Conservation (phyloP, 2,888 invertebrate species). For the Callosobruchus maculatus region DNA sequence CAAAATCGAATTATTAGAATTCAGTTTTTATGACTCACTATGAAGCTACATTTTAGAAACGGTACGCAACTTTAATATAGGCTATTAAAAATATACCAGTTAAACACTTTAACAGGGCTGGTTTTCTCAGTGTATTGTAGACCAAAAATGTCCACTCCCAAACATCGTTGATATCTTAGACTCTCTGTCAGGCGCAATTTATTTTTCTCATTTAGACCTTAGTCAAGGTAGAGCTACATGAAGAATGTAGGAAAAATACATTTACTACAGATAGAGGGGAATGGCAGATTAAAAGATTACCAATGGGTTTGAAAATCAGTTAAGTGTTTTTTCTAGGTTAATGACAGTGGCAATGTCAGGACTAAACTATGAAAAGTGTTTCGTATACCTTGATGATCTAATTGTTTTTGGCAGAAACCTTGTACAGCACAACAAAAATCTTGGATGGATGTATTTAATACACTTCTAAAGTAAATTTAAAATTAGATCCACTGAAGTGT, state of each 20-base stretch:
- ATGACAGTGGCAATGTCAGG: constrained; percentile 6
- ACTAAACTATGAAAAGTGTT: constrained; percentile 6
- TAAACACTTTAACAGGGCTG: too few relatives aligned
- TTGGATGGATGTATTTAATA: constrained; percentile 1
- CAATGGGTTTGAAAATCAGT: not conserved
- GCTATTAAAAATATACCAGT: too few relatives aligned
- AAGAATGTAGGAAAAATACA: constrained; percentile 1
- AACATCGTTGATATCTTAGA: constrained; percentile 29
- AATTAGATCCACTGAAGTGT: constrained; percentile 7
- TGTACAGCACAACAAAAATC: constrained; percentile 1
- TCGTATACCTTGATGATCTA: constrained; percentile 5
- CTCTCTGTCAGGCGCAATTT: constrained; percentile 27
- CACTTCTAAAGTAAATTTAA: constrained; percentile 3
- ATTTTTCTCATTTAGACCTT: constrained; percentile 26
- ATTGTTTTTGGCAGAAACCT: constrained; percentile 7
- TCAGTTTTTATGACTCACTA: too few relatives aligned
- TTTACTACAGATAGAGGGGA: constrained; percentile 3
- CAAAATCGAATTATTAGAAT: too few relatives aligned
- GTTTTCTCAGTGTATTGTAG: too few relatives aligned
- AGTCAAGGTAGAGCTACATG: constrained; percentile 24
- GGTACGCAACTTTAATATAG: too few relatives aligned
- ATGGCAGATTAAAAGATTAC: constrained; percentile 2
- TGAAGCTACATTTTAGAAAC: too few relatives aligned
- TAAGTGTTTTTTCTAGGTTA: not conserved
- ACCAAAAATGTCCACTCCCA: constrained; percentile 1